phyloP scores from a whole-genome alignment of 2,888 invertebrate genomes.

The Corbicula japonica region DNA sequence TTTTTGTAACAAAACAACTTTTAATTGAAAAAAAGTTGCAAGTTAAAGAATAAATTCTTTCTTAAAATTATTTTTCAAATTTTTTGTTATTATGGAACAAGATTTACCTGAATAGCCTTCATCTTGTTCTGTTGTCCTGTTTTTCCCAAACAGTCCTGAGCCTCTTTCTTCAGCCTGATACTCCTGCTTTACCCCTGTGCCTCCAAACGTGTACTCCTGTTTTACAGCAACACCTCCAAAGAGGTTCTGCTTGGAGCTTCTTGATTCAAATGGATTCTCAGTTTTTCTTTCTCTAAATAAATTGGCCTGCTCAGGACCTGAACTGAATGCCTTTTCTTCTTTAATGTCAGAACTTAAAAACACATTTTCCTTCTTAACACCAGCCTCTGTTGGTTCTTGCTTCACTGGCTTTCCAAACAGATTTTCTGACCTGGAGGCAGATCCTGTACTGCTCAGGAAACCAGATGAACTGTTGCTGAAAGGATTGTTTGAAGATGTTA shows the following conservation, averaged over 20 bases:
- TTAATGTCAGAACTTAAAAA: neutral
- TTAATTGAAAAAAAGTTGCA: too few species aligned
- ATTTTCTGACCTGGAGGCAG: neutral
- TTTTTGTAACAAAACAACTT: too few species aligned
- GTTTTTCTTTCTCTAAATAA: conserved; percentile 13
- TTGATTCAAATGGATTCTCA: neutral
- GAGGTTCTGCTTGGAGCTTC: neutral
- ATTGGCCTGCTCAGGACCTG: neutral
- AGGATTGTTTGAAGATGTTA: too few species aligned
- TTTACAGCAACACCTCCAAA: too few species aligned
- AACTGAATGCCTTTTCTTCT: neutral
- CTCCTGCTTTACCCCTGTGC: neutral
- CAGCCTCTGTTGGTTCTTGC: too few species aligned
- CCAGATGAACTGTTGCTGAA: too few species aligned
- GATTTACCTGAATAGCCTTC: too few species aligned
- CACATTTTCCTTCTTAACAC: neutral
- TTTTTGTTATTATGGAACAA: too few species aligned
- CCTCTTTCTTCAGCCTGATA: neutral
- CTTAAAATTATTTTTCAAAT: too few species aligned
- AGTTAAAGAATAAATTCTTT: too few species aligned
- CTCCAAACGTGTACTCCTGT: neutral
- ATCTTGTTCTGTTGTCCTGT: too few species aligned
- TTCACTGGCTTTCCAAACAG: conserved; percentile 10
- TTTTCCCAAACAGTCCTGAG: conserved; percentile 6
- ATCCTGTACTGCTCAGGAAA: neutral